Evolutionary conservation across 2,797 vertebrate species (phyloP).

Genomic region (Gallinago nigripennis): DNA sequence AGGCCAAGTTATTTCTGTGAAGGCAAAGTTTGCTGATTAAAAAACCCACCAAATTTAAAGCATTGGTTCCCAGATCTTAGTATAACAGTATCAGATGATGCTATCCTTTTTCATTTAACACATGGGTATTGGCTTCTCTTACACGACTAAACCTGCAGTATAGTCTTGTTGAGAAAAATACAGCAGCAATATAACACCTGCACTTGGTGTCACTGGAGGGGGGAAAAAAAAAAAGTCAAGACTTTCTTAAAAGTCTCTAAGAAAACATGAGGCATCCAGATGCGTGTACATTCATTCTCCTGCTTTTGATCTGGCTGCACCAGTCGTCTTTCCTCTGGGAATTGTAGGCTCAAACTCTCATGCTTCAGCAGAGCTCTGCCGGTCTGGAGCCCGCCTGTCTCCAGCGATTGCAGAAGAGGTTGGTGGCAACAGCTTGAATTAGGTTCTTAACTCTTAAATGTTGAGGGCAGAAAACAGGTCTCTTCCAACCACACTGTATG

Average conservation of each 20-base stretch:
- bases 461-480: not conserved
- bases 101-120: not conserved
- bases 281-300: not conserved
- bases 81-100: not conserved
- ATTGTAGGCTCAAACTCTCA: not conserved
- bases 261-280: not conserved
- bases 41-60: not conserved
- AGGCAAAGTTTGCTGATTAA: not conserved
- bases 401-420: not conserved
- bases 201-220: not conserved
- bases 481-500: not conserved
- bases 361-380: not conserved
- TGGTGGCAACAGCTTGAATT: not conserved
- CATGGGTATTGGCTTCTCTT: not conserved
- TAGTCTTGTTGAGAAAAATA: not conserved
- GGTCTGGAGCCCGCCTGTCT: not conserved
- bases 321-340: not conserved
- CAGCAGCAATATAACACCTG: not conserved
- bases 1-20: not conserved
- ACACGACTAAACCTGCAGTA: not conserved
- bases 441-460: slow-evolving; percentile 2
- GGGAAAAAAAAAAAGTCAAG: not conserved
- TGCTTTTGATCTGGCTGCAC: not conserved
- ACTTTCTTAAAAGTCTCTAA: not conserved
- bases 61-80: not conserved